phyloP scores from a whole-genome alignment of 2,113 vertebrate species.

The Xyrauchen texanus region DNA sequence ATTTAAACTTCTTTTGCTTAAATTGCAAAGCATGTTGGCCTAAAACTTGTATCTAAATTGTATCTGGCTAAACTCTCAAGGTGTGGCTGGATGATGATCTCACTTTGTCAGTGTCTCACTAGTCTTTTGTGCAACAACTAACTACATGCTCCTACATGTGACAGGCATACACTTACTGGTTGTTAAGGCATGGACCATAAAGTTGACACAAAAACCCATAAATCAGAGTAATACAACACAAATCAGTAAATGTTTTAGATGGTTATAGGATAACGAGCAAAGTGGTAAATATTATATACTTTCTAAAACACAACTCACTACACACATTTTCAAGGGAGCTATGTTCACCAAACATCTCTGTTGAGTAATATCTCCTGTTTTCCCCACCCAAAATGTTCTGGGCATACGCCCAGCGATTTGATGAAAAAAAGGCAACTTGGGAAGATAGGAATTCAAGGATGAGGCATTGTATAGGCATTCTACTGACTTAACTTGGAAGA shows the following conservation, averaged over 20 bases:
- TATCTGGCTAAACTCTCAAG: constrained; percentile 26
- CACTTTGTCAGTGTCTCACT: constrained; percentile 7
- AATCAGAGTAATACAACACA: not conserved
- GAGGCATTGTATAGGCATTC: constrained; percentile 53
- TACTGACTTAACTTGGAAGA: constrained; percentile 55
- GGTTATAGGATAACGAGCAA: not conserved
- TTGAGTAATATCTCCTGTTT: constrained; percentile 37
- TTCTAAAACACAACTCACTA: not conserved
- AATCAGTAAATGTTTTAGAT: not conserved
- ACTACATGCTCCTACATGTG: constrained; percentile 45
- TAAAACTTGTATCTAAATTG: too few relatives aligned
- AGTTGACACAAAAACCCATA: not conserved
- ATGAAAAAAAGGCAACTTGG: constrained; percentile 59
- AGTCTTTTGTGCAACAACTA: constrained; percentile 10
- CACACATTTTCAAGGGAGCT: not conserved
- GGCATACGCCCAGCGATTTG: constrained; percentile 74
- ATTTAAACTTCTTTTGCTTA: not conserved
- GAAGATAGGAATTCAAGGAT: constrained; percentile 71
- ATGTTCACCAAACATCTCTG: constrained; percentile 25
- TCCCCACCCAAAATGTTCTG: constrained; percentile 57
- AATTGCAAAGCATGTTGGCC: not conserved
- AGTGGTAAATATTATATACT: not conserved
- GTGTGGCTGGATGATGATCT: constrained; percentile 43
- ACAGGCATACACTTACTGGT: constrained; percentile 1
- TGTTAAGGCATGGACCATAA: not conserved